phyloP scores from a whole-genome alignment of 2,113 vertebrate species.

The Heterocephalus glaber region DNA sequence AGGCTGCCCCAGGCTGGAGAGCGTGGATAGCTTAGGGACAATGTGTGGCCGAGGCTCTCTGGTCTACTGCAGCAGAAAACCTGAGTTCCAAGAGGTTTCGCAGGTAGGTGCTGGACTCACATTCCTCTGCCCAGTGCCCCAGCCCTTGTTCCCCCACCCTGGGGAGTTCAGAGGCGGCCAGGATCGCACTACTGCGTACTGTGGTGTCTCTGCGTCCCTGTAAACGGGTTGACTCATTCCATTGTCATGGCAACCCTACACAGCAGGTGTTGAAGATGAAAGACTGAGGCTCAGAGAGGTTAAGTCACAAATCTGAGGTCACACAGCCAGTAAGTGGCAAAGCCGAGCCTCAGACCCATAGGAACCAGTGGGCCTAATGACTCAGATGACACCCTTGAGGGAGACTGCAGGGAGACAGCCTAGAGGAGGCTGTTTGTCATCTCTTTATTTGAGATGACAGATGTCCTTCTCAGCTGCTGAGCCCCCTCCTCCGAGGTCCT shows the following conservation, averaged over 20 bases:
- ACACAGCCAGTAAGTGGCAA: background rate
- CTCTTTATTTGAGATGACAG: background rate
- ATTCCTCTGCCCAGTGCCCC: background rate
- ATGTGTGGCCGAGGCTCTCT: fast-evolving
- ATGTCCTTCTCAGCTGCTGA: background rate
- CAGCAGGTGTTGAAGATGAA: background rate
- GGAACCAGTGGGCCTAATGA: background rate
- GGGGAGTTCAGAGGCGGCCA: background rate
- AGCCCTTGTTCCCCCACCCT: fast-evolving
- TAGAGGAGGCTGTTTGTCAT: background rate
- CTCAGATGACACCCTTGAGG: background rate
- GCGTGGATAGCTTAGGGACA: background rate
- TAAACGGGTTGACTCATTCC: background rate
- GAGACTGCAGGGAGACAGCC: background rate
- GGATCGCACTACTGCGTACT: fast-evolving
- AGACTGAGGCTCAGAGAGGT: constrained; percentile 29
- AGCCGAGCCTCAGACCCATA: background rate
- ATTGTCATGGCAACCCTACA: background rate
- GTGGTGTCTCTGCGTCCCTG: background rate
- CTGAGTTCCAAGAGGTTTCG: background rate
- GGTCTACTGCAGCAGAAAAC: background rate
- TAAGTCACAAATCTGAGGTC: background rate
- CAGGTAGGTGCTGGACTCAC: background rate
- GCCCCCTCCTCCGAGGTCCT: background rate
- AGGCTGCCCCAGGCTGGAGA: background rate